Base-by-base conservation (phyloP, 2,113 vertebrate species). In the Perccottus glenii region DNA sequence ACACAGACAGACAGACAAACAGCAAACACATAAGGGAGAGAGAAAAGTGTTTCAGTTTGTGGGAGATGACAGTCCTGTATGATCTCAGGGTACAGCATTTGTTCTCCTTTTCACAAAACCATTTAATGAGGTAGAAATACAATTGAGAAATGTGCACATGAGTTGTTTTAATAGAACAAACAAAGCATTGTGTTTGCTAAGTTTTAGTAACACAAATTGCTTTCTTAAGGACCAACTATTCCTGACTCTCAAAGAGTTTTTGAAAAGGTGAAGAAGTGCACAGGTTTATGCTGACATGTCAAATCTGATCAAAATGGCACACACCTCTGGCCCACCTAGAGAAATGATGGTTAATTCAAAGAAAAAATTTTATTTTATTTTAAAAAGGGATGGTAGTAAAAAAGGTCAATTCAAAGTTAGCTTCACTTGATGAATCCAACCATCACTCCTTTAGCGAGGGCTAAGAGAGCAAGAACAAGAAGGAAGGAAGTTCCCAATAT, bases 401-500 rank as follows among this genome's bases (percentile, higher is more conserved):
- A 55, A 9, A 19, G n/a, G n/a, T 16, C n/a, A 43, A 7, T 11
- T 15, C 11, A 35, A 14, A 36, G n/a, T 19, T 11, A 6, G 42
- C 42, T 11, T 43, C 42, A 43, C 6, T 43, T 43, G 10, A 10
- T 19, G 38, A 58, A 53, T 56, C 51, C 84, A 92, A 92, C 91
- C 93, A 86, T 94, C 94, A 95, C 93, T 95, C 96, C 94, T 93
- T 95, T 93, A 93, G 90, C 88, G 15, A 89, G 71, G 81, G 90
- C 88, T 87, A 63, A 70, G 52, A 78, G 51, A 56, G 70, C 43
- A 59, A 70, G 42, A 74, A 9, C n/a, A 49, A 49, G 4, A 44
- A 52, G 36, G 6, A 6, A 48, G 49, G 12, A 40, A 19, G 56
- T 44, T 65, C 75, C 67, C 69, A 88, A 93, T 88, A 92, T 93